Evolutionary conservation across 2,888 invertebrate species (phyloP).

Genomic region (Hedya salicella): DNA sequence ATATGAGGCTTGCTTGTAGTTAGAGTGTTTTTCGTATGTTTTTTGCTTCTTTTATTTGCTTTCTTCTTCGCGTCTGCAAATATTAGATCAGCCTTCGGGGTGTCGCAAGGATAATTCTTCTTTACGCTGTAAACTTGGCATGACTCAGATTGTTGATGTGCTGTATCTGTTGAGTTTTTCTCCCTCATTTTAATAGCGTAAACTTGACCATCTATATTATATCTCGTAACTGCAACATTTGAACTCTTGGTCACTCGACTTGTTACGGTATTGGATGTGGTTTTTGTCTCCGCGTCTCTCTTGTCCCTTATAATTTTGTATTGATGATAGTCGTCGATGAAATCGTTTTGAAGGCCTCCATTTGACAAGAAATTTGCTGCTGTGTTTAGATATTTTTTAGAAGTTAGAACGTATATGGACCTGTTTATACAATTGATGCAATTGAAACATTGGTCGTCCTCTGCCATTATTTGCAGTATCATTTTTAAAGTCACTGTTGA

Average conservation of each 20-base stretch:
- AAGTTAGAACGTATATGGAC: slow-evolving; percentile 52
- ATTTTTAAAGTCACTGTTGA: slow-evolving; percentile 48
- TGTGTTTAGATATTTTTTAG: slow-evolving; percentile 50
- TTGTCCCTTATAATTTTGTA: slow-evolving; percentile 49
- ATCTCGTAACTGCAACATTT: slow-evolving; percentile 64
- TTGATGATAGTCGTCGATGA: slow-evolving; percentile 48
- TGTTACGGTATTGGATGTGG: slow-evolving; percentile 49
- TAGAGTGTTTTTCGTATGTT: slow-evolving; percentile 42
- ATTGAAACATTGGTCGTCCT: slow-evolving; percentile 55
- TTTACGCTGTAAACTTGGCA: slow-evolving; percentile 69
- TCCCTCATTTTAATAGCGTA: slow-evolving; percentile 70
- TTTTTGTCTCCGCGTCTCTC: slow-evolving; percentile 48
- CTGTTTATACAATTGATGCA: slow-evolving; percentile 65
- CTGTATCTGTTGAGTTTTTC: slow-evolving; percentile 45
- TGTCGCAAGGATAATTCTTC: slow-evolving; percentile 62
- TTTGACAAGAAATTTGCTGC: slow-evolving; percentile 44
- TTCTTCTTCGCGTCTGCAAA: slow-evolving; percentile 56
- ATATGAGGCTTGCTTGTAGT: not conserved
- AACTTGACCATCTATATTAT: slow-evolving; percentile 59
- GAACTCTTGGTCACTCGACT: slow-evolving; percentile 54
- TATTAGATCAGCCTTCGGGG: slow-evolving; percentile 58
- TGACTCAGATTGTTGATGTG: slow-evolving; percentile 47
- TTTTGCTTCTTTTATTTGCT: slow-evolving; percentile 57
- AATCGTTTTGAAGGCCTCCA: slow-evolving; percentile 51
- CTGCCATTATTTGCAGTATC: slow-evolving; percentile 56